phyloP scores from a whole-genome alignment of 2,113 vertebrate species.

The Caranx melampygus region DNA sequence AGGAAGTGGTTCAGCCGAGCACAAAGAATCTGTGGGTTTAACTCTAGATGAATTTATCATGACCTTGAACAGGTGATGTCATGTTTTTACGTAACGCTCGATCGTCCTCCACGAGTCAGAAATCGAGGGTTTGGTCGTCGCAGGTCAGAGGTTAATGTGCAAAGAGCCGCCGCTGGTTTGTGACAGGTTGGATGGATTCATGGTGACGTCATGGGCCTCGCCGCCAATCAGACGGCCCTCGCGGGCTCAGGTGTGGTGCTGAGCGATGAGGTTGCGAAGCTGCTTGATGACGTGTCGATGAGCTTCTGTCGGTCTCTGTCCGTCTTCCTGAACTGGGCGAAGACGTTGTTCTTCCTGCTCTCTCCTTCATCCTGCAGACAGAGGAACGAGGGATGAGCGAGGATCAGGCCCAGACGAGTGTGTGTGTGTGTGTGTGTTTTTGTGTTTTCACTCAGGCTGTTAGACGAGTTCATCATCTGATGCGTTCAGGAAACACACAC shows the following conservation, averaged over 20 bases:
- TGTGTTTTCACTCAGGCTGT: too few relatives aligned
- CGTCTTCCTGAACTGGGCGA: slow-evolving; percentile 95
- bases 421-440: too few relatives aligned
- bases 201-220: background rate
- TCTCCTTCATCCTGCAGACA: slow-evolving; percentile 91
- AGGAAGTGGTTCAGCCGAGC: too few relatives aligned
- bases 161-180: background rate
- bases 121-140: background rate
- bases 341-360: slow-evolving; percentile 94
- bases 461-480: too few relatives aligned
- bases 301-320: slow-evolving; percentile 97
- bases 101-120: background rate
- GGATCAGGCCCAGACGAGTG: too few relatives aligned
- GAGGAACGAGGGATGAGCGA: background rate
- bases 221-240: background rate
- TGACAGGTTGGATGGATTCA: background rate
- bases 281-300: slow-evolving; percentile 97
- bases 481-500: slow-evolving; percentile 23
- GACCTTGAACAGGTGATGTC: too few relatives aligned
- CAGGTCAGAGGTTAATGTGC: slow-evolving; percentile 27
- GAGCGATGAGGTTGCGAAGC: slow-evolving; percentile 92
- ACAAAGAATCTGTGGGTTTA: too few relatives aligned
- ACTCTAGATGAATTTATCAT: too few relatives aligned
- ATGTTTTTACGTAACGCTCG: too few relatives aligned
- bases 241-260: slow-evolving; percentile 80